These are phyloP conservation scores for Periophthalmus modestus DNA, from an alignment of 2,113 vertebrate species.

Conservation along the genomic window DNA sequence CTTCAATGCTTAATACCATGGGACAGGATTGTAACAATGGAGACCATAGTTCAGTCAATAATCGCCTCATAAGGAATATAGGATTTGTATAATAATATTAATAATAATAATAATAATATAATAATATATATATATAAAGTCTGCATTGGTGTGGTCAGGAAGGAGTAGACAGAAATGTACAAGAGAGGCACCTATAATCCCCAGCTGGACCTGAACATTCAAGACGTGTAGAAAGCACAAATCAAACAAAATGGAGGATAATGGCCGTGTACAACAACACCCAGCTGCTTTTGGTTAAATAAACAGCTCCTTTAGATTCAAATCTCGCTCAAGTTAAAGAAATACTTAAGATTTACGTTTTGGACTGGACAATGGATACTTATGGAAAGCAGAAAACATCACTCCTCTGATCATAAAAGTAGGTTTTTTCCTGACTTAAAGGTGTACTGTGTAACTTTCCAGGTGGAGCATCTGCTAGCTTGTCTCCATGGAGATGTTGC, in stretches of 20 bases:
- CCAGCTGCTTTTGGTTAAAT: neutral
- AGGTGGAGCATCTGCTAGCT: no score
- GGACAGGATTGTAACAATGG: conserved; percentile 89
- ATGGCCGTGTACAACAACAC: neutral
- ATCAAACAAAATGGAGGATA: conserved; percentile 72
- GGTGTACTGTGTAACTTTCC: no score
- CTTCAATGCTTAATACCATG: conserved; percentile 91
- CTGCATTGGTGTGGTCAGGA: conserved; percentile 88
- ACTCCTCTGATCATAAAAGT: neutral
- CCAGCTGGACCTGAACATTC: conserved; percentile 87
- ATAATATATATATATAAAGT: conserved; percentile 75
- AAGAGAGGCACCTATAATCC: conserved; percentile 88
- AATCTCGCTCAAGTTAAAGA: neutral
- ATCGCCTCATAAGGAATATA: conserved; percentile 86
- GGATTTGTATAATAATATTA: conserved; percentile 71
- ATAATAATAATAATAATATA: conserved; percentile 66
- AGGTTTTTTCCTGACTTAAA: neutral
- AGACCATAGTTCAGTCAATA: conserved; percentile 86
- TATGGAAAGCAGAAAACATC: neutral
- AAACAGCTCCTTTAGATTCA: neutral
- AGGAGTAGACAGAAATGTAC: conserved; percentile 88
- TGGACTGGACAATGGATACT: no score
- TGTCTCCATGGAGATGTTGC: no score
- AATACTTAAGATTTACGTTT: neutral
- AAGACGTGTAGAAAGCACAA: conserved; percentile 85